Conservation (phyloP, 1,140 invertebrate genomes). For the Macrobrachium nipponense region DNA sequence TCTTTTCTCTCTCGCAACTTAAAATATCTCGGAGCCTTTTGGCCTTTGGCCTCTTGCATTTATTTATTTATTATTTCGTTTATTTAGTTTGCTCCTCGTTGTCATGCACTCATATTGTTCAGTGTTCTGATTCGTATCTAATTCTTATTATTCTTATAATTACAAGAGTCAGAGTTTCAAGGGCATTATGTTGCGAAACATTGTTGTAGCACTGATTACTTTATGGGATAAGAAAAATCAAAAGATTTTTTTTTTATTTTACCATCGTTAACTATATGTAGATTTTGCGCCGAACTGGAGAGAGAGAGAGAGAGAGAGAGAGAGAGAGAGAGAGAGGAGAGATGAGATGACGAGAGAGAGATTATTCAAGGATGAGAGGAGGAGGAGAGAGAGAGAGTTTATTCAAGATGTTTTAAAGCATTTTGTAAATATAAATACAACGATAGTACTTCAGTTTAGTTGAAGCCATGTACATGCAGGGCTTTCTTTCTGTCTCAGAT, state of each 20-base stretch:
- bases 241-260: neutral
- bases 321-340: slow-evolving; percentile 23
- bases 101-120: too few relatives aligned
- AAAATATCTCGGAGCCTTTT: neutral
- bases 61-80: neutral
- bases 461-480: too few relatives aligned
- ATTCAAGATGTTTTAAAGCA: neutral
- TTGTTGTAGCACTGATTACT: too few relatives aligned
- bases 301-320: slow-evolving; percentile 28
- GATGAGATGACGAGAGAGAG: slow-evolving; percentile 7
- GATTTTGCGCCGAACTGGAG: neutral
- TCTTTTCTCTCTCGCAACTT: neutral
- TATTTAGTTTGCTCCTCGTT: neutral
- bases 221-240: too few relatives aligned
- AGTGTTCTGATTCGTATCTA: too few relatives aligned
- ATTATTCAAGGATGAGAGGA: neutral
- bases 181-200: too few relatives aligned
- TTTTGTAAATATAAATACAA: neutral
- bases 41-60: neutral
- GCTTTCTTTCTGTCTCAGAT: too few relatives aligned
- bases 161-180: too few relatives aligned
- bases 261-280: neutral
- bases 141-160: too few relatives aligned
- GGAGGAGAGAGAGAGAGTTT: neutral
- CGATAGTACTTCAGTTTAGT: too few relatives aligned